Conservation (phyloP, 2,888 invertebrate species). For the Drosophila hamatofila region DNA sequence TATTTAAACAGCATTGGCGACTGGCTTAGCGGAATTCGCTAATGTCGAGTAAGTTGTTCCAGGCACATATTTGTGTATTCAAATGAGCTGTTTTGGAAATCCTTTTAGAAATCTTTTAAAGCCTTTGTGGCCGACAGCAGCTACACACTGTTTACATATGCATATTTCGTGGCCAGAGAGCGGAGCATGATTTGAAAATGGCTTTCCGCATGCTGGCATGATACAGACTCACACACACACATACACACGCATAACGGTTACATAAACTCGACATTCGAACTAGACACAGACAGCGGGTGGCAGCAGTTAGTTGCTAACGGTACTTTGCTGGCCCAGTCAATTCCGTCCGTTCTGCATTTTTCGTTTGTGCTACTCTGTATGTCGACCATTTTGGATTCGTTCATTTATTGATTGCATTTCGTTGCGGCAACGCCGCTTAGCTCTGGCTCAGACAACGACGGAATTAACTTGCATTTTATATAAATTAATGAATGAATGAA, state of each 20-base stretch:
- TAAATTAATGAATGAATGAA: constrained; percentile 81
- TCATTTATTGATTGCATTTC: constrained; percentile 79
- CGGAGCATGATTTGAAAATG: constrained; percentile 71
- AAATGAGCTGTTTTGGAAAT: constrained; percentile 78
- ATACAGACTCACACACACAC: constrained; percentile 14
- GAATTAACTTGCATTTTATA: constrained; percentile 83
- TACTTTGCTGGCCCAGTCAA: constrained; percentile 7
- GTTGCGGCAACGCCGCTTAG: constrained; percentile 70
- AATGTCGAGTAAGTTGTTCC: constrained; percentile 34
- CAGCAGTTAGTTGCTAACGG: constrained; percentile 16
- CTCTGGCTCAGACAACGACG: constrained; percentile 73
- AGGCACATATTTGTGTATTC: constrained; percentile 76
- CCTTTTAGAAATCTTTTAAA: constrained; percentile 72
- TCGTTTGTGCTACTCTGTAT: constrained; percentile 25
- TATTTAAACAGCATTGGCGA: constrained; percentile 14
- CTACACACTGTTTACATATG: constrained; percentile 69
- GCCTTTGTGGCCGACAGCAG: constrained; percentile 52
- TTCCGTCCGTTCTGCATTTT: constrained; percentile 2
- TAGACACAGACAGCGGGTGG: constrained; percentile 33
- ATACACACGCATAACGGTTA: constrained; percentile 46
- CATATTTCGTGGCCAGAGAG: constrained; percentile 65
- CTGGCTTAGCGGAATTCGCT: constrained; percentile 51
- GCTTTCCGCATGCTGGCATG: constrained; percentile 62
- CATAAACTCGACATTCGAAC: constrained; percentile 55
- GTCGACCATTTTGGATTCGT: constrained; percentile 56